Evolutionary conservation across 2,797 vertebrate genomes (phyloP).

Genomic region (Neostethus bicornis): DNA sequence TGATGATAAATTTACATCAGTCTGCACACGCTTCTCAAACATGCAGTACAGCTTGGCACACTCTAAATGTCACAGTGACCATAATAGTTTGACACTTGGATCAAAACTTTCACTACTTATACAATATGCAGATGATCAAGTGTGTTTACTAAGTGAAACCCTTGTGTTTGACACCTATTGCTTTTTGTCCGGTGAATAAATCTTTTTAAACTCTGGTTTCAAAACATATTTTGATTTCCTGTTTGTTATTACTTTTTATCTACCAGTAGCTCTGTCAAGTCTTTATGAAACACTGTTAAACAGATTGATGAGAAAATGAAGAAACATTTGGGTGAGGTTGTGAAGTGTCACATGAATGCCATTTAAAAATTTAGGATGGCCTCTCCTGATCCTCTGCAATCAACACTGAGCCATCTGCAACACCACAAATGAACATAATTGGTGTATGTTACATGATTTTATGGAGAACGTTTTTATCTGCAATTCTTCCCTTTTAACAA

Average conservation of each 20-base stretch:
- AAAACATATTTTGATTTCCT: too few relatives aligned
- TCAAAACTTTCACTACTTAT: conserved; percentile 67
- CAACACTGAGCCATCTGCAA: conserved; percentile 84
- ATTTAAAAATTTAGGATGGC: conserved; percentile 68
- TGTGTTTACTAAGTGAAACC: neutral
- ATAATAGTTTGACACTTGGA: conserved; percentile 82
- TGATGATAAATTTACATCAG: conserved; percentile 69
- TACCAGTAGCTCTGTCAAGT: conserved; percentile 50
- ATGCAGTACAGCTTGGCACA: conserved; percentile 71
- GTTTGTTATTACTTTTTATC: conserved; percentile 56
- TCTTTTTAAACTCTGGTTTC: too few relatives aligned
- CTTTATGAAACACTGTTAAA: conserved; percentile 73
- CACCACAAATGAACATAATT: conserved; percentile 83
- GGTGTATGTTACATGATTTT: conserved; percentile 82
- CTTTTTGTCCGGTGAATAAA: conserved; percentile 51
- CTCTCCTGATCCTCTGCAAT: conserved; percentile 80
- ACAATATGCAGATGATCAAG: conserved; percentile 4
- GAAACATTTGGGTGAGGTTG: conserved; percentile 73
- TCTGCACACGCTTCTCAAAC: conserved; percentile 68
- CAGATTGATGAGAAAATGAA: conserved; percentile 79
- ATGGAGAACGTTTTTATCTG: conserved; percentile 77
- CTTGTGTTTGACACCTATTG: neutral
- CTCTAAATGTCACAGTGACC: conserved; percentile 81
- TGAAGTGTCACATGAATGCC: conserved; percentile 71
- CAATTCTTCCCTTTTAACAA: conserved; percentile 71